Base-by-base conservation (phyloP, 2,797 vertebrate genomes). In the Phyllotis vaccarum region DNA sequence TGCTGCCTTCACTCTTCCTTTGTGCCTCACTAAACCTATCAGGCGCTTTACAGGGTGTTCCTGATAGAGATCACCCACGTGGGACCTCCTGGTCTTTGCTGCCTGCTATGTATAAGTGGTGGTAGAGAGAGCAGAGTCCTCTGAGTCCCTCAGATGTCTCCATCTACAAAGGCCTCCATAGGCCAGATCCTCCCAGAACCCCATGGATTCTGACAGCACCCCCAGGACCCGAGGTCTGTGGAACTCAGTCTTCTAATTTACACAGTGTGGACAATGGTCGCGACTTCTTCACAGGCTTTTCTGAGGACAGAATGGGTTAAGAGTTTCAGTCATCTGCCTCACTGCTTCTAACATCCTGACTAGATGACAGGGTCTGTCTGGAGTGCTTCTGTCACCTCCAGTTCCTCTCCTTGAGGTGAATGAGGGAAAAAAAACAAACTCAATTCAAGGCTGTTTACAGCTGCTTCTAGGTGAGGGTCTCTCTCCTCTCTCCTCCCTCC, bases 11-110 rank as follows among this genome's bases (percentile, higher is more conserved):
- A 87, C 96, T 97, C 97, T 97, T 98, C 97, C 98, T 98, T 99
- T 99, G 99, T 98, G 99, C 98, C 98, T 99, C 99, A 99, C 98
- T 99, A 99, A 99, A 97, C 98, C 98, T 97, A 98, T 99, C 98
- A 98, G 98, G 94, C 95, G 97, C 98, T 98, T 98, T 99, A 98
- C 96, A 97, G 98, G 96, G 97, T 96, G 97, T 98, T 98, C 98
- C 97, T 98, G 98, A 98, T 98, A 98, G 98, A 98, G 96, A 97
- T 98, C 98, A 98, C 98, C 97, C 97, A 98, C 97, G 97, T 95
- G 95, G 97, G 98, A 97, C 97, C 97, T 97, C 98, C 97, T 97
- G 96, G 9, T 74, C 90, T 97, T 83, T 86, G 95, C 97, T 98
- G 98, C 97, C 98, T 86, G 86, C 46, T 68, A 96, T 93, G 95